phyloP scores from a whole-genome alignment of 2,797 vertebrate species.

The Dromococcyx pavoninus region DNA sequence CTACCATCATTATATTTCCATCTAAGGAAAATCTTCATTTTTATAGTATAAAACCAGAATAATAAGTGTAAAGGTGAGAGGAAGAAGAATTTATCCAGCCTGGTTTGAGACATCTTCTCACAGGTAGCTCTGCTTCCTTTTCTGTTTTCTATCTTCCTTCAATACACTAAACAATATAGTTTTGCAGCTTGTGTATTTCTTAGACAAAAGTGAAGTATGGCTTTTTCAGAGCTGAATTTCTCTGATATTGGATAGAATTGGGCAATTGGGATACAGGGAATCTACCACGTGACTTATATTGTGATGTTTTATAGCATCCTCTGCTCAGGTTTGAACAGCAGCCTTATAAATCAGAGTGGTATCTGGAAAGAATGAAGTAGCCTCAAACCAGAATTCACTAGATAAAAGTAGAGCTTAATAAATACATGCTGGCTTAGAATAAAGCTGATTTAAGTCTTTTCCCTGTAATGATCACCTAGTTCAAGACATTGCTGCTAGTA shows the following conservation, averaged over 20 bases:
- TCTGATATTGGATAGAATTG: neutral
- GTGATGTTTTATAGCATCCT: neutral
- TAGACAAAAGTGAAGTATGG: neutral
- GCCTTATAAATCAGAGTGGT: neutral
- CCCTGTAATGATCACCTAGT: neutral
- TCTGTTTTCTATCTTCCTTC: neutral
- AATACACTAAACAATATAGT: neutral
- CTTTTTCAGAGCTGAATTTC: neutral
- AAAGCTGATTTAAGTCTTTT: slow-evolving; percentile 5
- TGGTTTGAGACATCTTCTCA: neutral
- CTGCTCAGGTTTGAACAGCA: neutral
- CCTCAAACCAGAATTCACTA: neutral
- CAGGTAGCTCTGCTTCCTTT: neutral
- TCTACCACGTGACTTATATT: neutral
- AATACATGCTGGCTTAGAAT: neutral
- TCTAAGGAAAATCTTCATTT: neutral
- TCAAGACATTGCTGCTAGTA: neutral
- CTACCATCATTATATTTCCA: neutral
- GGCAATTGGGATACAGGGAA: neutral
- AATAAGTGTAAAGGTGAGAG: neutral
- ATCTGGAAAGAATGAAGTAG: neutral
- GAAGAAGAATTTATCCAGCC: neutral
- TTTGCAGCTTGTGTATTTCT: neutral
- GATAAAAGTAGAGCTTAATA: neutral
- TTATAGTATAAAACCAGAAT: neutral